These are phyloP conservation scores for Monomorium pharaonis DNA, from an alignment of 1,140 invertebrate genomes.

Conservation along the genomic window DNA sequence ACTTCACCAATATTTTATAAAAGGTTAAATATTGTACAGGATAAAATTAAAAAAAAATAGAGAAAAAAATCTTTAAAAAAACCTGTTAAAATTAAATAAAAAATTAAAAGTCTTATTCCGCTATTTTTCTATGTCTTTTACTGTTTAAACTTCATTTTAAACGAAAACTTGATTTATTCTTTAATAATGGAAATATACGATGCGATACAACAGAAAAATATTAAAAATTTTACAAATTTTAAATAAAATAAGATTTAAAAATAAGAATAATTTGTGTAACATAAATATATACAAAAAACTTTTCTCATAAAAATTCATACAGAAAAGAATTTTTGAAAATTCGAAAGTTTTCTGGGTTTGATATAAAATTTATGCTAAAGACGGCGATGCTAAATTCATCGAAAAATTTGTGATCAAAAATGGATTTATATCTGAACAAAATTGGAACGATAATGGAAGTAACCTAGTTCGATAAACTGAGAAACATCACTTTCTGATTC, in stretches of 20 bases:
- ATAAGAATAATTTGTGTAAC: background rate
- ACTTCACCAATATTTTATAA: background rate
- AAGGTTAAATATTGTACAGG: background rate
- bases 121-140: background rate
- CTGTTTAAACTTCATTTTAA: background rate
- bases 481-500: background rate
- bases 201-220: background rate
- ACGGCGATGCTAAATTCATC: background rate
- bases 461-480: constrained; percentile 27
- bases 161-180: background rate
- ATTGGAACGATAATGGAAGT: constrained; percentile 30
- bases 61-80: background rate
- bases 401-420: background rate
- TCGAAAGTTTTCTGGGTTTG: background rate
- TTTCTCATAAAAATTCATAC: background rate
- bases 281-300: background rate
- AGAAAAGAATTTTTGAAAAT: background rate
- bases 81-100: background rate
- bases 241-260: background rate
- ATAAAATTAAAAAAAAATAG: background rate
- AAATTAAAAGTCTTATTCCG: background rate
- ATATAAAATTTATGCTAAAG: background rate
- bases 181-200: background rate
- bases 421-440: background rate
- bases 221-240: background rate